Base-by-base conservation (phyloP, 1,140 invertebrate species). In the Globodera ellingtonae region DNA sequence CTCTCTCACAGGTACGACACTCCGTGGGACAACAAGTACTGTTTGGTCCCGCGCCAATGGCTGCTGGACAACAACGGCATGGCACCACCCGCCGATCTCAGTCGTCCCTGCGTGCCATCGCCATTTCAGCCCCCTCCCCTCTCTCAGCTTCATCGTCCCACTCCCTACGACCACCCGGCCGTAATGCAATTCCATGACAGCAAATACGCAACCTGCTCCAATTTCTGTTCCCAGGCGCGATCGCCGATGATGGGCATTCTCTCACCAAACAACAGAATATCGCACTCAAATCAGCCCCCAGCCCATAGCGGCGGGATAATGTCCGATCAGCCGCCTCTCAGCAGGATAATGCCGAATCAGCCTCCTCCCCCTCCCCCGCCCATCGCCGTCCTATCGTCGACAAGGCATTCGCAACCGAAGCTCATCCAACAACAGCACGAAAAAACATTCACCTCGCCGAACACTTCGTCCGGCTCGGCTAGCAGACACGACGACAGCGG, bases 401-500 rank as follows among this genome's bases (percentile, higher is more conserved):
- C 7, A 62, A 44, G 66, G 69, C 67, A 81, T 13, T 18, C 80
- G 3, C 78, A 71, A 21, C 59, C 78, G n/a, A 21, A 46, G 21
- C 47, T 47, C 24, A 79, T 76, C 59, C 46, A 66, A 5, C 44
- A 50, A n/a, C 65, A 50, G 15, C 44, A 46, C 10, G 50, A 52
- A 52, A 52, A 35, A 56, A n/a, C 80, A 80, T 35, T 46, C 75
- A 48, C 71, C 44, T 81, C 80, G 8, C 80, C 80, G 35, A 80
- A 81, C 72, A 78, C 77, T 13, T 79, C 80, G 35, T 52, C 66
- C n/a, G 66, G 35, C 24, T 74, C 69, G 48, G 46, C 70, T 35
- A 73, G 77, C n/a, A 79, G 81, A 47, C 81, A 82, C 44, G 81
- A 82, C 69, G 81, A 82, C 72, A 82, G 81, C 71, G 81, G 81